phyloP scores from a whole-genome alignment of 2,113 vertebrate genomes.

The Forbesichthys agassizii region DNA sequence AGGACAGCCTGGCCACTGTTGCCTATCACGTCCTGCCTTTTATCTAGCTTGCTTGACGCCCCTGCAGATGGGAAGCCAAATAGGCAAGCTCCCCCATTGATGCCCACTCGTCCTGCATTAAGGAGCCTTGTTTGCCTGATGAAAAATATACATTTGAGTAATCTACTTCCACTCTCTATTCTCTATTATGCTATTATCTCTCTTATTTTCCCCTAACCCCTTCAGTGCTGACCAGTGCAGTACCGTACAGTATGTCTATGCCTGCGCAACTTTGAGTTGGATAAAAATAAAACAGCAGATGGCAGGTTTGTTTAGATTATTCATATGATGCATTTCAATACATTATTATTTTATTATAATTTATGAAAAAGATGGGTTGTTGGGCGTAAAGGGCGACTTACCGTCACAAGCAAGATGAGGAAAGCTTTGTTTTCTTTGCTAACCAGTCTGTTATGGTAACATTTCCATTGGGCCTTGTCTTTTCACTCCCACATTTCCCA shows the following conservation, averaged over 20 bases:
- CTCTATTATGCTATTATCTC: constrained; percentile 28
- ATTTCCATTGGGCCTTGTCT: constrained; percentile 53
- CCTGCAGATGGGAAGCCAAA: constrained; percentile 45
- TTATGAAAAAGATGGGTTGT: not conserved
- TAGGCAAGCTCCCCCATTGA: constrained; percentile 37
- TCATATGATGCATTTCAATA: not conserved
- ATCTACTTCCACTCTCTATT: constrained; percentile 30
- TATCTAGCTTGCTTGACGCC: constrained; percentile 60
- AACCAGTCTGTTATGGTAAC: constrained; percentile 54
- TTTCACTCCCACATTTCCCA: constrained; percentile 68
- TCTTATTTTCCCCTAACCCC: not conserved
- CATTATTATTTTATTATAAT: too few species aligned
- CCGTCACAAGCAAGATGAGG: constrained; percentile 34
- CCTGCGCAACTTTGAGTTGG: too few species aligned
- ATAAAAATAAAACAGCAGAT: not conserved
- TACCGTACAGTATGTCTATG: not conserved
- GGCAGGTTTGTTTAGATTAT: not conserved
- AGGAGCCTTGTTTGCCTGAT: constrained; percentile 39
- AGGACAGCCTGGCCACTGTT: constrained; percentile 12
- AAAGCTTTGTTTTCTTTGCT: constrained; percentile 57
- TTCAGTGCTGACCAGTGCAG: too few species aligned
- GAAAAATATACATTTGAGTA: constrained; percentile 14
- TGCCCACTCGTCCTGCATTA: constrained; percentile 47
- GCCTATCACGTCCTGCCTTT: constrained; percentile 63
- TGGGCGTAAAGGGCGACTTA: constrained; percentile 29